Evolutionary conservation across 2,888 invertebrate species (phyloP), one percentile per base, ranked within the genome.

Genomic region (Chrysolina haemoptera): DNA sequence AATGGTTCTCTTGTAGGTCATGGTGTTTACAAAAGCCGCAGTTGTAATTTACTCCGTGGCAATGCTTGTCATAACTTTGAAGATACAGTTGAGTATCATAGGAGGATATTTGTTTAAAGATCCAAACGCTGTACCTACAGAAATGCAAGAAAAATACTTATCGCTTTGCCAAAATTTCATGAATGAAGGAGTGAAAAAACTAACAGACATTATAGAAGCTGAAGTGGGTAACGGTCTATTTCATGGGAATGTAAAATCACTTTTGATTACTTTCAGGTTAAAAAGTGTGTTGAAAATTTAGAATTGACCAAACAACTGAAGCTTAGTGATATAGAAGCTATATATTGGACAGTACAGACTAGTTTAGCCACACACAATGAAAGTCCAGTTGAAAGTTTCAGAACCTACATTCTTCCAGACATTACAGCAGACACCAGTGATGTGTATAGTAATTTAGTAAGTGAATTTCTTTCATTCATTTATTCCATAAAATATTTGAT

Each of bases 31-130:
- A 0, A 92, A 95, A 82, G 92, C 95, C 22, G 92, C 93, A 80
- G 91, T 94, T 14, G 90, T 95, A 73, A 93, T 97, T 65, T 98
- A 98, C 89, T 92, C 95, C 18, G 91, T 94, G 65, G 93, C 95
- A 53, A 93, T 98, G 90, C 87, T 98, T 65, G 95, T 94, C 76
- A 92, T 96, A 43, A 92, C 95, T 40, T 88, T 98, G 68, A 91
- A 96, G 80, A 92, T 97, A 41, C 97, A 98, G 85, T 89, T 98
- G 35, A 97, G 96, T 87, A 89, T 98, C 20, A 92, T 98, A 71
- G 97, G 97, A 50, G 98, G 97, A 1, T 95, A 96, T 86, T 90
- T 97, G 79, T 97, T 94, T 82, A 92, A 92, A 83, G 93, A 95
- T 83, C 92, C 92, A 0, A 89, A 90, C 48, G 86, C 91, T 12